These are phyloP conservation scores for Temnothorax ravouxi DNA, from an alignment of 2,888 invertebrate genomes.

Conservation along the genomic window DNA sequence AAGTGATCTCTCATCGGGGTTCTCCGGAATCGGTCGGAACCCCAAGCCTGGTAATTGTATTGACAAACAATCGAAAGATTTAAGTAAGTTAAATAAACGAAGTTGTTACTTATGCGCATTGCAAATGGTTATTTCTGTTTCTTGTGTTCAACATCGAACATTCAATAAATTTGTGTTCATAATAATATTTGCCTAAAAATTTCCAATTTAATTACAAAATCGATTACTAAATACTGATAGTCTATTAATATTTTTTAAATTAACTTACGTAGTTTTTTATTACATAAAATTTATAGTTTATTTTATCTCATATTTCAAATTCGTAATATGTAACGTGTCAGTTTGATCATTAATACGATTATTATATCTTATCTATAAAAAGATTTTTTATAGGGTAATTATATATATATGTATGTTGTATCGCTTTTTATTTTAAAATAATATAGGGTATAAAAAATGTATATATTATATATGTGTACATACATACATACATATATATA, in stretches of 20 bases:
- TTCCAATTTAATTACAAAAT: background rate
- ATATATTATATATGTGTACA: too few species aligned
- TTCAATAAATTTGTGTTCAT: background rate
- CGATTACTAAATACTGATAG: background rate
- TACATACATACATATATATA: too few species aligned
- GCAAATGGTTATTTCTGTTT: background rate
- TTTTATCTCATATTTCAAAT: background rate
- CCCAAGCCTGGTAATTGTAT: slow-evolving; percentile 87
- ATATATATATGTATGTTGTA: too few species aligned
- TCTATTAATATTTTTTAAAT: background rate
- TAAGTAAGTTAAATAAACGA: background rate
- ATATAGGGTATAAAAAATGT: too few species aligned
- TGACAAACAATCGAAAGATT: slow-evolving; percentile 1
- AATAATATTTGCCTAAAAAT: background rate
- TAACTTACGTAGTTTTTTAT: background rate
- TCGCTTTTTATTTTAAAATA: too few species aligned
- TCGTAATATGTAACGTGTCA: background rate
- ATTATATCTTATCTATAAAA: too few species aligned
- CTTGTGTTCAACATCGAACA: background rate
- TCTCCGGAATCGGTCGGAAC: slow-evolving; percentile 88
- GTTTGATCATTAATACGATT: background rate
- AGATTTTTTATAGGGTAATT: too few species aligned
- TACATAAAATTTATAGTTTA: background rate
- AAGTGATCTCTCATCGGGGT: slow-evolving; percentile 88
- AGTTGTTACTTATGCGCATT: background rate